These are phyloP conservation scores for Bellardia bayeri DNA, from an alignment of 2,888 invertebrate species.

Conservation along the genomic window DNA sequence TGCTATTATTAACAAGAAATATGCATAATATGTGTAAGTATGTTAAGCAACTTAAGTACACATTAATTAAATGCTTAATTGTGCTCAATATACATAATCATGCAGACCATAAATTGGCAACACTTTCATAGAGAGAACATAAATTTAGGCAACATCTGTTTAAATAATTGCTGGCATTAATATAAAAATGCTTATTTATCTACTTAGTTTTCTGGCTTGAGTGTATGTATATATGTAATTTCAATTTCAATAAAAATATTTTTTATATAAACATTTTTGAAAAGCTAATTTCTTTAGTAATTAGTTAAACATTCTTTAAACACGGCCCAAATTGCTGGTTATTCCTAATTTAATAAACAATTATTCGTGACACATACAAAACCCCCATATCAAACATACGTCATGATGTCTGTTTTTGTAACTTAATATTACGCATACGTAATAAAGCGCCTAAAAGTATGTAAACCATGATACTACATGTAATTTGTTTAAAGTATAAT, in stretches of 20 bases:
- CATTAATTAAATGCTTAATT: too few relatives aligned
- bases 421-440: slow-evolving; percentile 25
- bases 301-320: too few relatives aligned
- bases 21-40: too few relatives aligned
- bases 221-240: neutral
- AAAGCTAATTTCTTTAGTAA: too few relatives aligned
- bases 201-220: neutral
- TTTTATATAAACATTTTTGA: neutral
- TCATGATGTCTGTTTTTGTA: slow-evolving; percentile 7
- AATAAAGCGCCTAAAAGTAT: slow-evolving; percentile 35
- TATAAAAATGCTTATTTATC: neutral
- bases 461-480: slow-evolving; percentile 26
- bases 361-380: neutral
- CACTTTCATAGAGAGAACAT: neutral
- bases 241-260: too few relatives aligned
- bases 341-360: slow-evolving; percentile 4
- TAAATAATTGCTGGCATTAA: neutral
- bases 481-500: neutral
- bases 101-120: neutral
- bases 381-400: slow-evolving; percentile 47
- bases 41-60: too few relatives aligned
- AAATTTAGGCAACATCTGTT: slow-evolving; percentile 17
- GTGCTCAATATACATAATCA: neutral
- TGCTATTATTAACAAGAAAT: neutral
- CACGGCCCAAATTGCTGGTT: too few relatives aligned